phyloP scores from a whole-genome alignment of 2,113 vertebrate species.

The Columbina picui region DNA sequence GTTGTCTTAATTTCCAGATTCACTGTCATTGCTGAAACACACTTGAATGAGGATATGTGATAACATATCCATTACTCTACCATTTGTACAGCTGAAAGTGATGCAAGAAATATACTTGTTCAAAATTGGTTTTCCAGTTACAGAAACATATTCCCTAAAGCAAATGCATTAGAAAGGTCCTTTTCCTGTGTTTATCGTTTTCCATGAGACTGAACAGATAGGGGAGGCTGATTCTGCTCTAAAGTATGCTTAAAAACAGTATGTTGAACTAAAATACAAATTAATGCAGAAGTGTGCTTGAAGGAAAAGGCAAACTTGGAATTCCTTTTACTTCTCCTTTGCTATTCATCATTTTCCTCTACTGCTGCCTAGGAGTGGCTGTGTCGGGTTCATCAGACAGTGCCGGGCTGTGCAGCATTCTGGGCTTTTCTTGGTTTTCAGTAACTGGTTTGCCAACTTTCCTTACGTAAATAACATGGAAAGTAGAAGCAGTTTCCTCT shows the following conservation, averaged over 20 bases:
- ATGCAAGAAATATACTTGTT: neutral
- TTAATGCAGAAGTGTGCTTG: neutral
- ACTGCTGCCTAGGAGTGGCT: neutral
- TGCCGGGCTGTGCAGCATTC: neutral
- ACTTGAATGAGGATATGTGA: neutral
- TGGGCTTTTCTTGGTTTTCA: neutral
- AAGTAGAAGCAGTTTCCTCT: neutral
- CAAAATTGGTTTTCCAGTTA: neutral
- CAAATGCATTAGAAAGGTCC: neutral
- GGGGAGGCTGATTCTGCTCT: neutral
- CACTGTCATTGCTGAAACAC: neutral
- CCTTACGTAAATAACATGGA: neutral
- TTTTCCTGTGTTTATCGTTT: neutral
- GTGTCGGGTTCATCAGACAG: no score
- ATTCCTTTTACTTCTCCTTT: neutral
- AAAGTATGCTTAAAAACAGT: neutral
- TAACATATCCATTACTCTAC: neutral
- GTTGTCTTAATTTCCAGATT: neutral
- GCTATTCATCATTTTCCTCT: neutral
- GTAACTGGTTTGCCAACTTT: neutral
- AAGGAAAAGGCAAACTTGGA: neutral
- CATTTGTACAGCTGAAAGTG: neutral
- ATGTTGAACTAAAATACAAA: neutral
- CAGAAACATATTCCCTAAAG: neutral
- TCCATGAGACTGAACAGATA: neutral